Base-by-base conservation (phyloP, 2,113 vertebrate species). In the Verasper variegatus region DNA sequence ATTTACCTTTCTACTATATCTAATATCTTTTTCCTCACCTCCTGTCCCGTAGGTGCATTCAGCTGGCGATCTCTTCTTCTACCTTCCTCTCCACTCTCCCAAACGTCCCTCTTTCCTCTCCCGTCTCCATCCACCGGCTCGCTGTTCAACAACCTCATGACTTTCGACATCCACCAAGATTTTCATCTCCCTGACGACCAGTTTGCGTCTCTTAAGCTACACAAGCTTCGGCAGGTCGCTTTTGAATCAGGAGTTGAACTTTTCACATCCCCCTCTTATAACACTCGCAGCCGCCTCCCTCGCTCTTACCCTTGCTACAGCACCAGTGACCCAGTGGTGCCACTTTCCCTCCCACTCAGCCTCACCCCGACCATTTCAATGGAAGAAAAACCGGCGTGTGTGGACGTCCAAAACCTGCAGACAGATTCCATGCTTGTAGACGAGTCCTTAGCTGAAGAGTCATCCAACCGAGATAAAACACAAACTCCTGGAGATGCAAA, bases 121-220 rank as follows among this genome's bases (percentile, higher is more conserved):
- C 69, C 76, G 3, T 51, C 69, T 37, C 64, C 61, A 26, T 57
- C 26, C 17, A 17, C 66, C 0, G 15, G 14, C 70, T 20, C 12
- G 0, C 62, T 76, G 11, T 1, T 81, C 51, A 59, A 52, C 70
- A 27, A 8, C 24, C 68, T 87, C 59, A 24, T 17, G 14, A 68
- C 26, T 54, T 72, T 82, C 6, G 83, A 91, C 35, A 9, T 81
- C 2, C 66, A 61, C 0, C 89, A 78, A 35, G 92, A 93, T 52
- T 93, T 93, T 47, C 86, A 92, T 57, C 89, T 93, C 56, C 92
- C 92, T 0, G 90, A 93, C 7, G 90, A 92, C 18, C 89, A 90
- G 74, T 93, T 92, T 21, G 91, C 89, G 0, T 88, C 83, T 12
- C 74, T 93, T 10, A 92, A 93, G 76, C 83, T 93, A 10, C 83